Base-by-base conservation (phyloP, 1,140 invertebrate species). In the Drepana arcuata region DNA sequence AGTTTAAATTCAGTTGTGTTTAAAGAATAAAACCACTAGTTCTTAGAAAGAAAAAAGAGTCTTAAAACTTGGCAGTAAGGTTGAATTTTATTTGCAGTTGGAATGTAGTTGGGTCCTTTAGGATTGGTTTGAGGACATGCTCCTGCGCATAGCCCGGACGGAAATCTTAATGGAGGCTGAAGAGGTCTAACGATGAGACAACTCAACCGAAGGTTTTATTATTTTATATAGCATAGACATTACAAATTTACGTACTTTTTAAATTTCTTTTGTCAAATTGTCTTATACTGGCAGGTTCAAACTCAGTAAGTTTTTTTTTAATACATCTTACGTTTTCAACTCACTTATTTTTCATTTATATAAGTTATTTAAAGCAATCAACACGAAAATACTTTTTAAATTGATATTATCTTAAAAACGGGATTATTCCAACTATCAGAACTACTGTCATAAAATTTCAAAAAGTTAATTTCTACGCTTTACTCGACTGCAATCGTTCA, bases 101-200 rank as follows among this genome's bases (percentile, higher is more conserved):
- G n/a, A n/a, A n/a, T n/a, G 18, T 21, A 21, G 18, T 21, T 26
- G 10, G 24, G 24, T 2, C 24, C 2, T 26, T 26, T 26, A n/a
- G 24, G n/a, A 26, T 26, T n/a, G 24, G 4, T 5, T 21, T 4
- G 18, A 21, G 18, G 18, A 21, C 24, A 42, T 70, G 71, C 73
- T 71, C 71, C 71, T 58, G 72, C 67, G 73, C 71, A 77, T 70
- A 64, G 68, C 59, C 53, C 62, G 61, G 56, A 54, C 75, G 77
- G 73, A 81, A 78, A 81, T 77, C 73, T 77, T 81, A 78, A 81
- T 81, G 67, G 71, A 57, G 70, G 70, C 68, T 67, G 71, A 66
- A 73, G 67, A 65, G 58, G 61, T 64, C 63, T 78, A 78, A 81
- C 70, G 66, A 80, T 69, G 67, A 53, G 63, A 64, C 58, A 47